Evolutionary conservation across 1,140 invertebrate genomes (phyloP).

Genomic region (Cyrtorhinus lividipennis): DNA sequence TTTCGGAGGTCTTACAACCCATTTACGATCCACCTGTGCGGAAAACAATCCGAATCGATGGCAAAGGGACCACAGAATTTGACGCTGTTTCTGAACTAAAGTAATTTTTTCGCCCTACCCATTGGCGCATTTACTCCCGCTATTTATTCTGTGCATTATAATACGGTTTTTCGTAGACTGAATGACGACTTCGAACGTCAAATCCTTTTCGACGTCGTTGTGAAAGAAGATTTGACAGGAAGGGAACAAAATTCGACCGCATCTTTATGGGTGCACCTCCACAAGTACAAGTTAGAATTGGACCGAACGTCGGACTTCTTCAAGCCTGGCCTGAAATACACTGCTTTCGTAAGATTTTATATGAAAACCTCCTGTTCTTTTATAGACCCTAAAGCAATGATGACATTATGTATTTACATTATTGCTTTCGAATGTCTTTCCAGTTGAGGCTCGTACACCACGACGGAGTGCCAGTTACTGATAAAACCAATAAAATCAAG

Average conservation of each 20-base stretch:
- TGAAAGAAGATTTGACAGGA: constrained; percentile 66
- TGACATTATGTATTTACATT: too few relatives aligned
- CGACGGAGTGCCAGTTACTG: constrained; percentile 54
- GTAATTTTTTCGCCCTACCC: constrained; percentile 32
- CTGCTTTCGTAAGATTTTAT: constrained; percentile 52
- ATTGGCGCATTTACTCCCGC: too few relatives aligned
- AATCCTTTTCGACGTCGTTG: constrained; percentile 57
- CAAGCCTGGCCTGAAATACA: constrained; percentile 73
- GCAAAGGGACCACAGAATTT: constrained; percentile 57
- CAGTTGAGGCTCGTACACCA: constrained; percentile 57
- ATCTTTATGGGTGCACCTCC: constrained; percentile 56
- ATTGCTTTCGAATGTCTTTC: constrained; percentile 8
- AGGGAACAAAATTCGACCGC: constrained; percentile 63
- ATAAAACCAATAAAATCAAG: constrained; percentile 42
- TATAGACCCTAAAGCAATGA: too few relatives aligned
- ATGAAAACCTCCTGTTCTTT: background rate
- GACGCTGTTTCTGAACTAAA: constrained; percentile 52
- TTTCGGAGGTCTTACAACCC: constrained; percentile 60
- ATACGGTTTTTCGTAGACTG: constrained; percentile 31
- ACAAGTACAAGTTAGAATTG: constrained; percentile 69
- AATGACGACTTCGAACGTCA: constrained; percentile 58
- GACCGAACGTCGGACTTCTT: constrained; percentile 69
- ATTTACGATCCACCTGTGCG: constrained; percentile 55
- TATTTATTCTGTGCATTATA: background rate
- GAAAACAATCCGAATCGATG: constrained; percentile 69